Evolutionary conservation across 2,888 invertebrate species (phyloP).

Genomic region (Ormyrus pomaceus): DNA sequence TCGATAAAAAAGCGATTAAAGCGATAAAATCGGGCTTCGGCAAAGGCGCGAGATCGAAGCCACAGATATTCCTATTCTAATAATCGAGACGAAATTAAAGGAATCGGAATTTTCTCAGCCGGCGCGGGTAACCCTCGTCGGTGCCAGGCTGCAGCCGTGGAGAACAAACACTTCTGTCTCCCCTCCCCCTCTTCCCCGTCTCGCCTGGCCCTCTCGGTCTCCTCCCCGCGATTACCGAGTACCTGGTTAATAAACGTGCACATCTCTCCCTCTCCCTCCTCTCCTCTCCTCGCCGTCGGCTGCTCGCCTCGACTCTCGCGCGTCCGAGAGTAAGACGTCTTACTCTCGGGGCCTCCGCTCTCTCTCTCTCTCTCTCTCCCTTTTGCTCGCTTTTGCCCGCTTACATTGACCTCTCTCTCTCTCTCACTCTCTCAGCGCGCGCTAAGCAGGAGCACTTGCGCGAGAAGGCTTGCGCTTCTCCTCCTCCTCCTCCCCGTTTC

Average conservation of each 20-base stretch:
- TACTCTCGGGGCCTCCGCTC: slow-evolving; percentile 31
- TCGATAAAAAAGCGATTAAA: no score
- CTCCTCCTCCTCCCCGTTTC: slow-evolving; percentile 23
- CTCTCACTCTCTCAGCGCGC: slow-evolving; percentile 8
- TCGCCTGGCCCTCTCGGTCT: not conserved
- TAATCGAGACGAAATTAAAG: no score
- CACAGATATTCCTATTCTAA: no score
- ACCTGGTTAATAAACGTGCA: slow-evolving; percentile 38
- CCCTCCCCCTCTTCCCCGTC: not conserved
- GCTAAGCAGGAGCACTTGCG: not conserved
- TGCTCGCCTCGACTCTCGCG: not conserved
- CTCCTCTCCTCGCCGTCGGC: not conserved
- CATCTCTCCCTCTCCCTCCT: slow-evolving; percentile 2
- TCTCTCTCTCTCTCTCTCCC: slow-evolving; percentile 60
- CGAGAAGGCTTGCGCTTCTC: not conserved
- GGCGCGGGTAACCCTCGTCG: slow-evolving; percentile 3
- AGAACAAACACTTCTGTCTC: slow-evolving; percentile 13
- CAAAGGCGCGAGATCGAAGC: no score
- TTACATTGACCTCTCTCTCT: slow-evolving; percentile 64
- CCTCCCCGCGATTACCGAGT: slow-evolving; percentile 18
- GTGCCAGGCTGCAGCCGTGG: not conserved
- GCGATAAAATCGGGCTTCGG: no score
- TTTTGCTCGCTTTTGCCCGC: slow-evolving; percentile 65
- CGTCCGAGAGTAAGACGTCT: slow-evolving; percentile 40
- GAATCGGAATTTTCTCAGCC: not conserved